Conservation (phyloP, 1,140 invertebrate genomes). For the Pygmarrhopalites habei region DNA sequence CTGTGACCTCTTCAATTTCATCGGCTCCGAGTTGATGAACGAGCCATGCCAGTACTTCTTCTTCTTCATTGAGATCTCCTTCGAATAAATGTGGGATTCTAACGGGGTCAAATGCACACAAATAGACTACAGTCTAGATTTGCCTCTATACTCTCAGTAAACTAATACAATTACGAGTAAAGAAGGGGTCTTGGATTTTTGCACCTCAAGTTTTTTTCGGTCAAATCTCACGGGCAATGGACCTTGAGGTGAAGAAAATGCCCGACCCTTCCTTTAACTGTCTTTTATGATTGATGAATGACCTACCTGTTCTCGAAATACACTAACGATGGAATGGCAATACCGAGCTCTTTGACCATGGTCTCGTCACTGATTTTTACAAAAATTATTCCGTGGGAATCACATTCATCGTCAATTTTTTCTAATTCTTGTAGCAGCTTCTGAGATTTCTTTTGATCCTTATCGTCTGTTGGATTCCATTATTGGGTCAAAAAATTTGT, state of each 20-base stretch:
- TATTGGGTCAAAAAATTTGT: not conserved
- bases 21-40: conserved; percentile 47
- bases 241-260: too few relatives aligned
- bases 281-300: too few relatives aligned
- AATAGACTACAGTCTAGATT: conserved; percentile 25
- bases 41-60: conserved; percentile 77
- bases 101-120: not conserved
- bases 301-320: conserved; percentile 92
- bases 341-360: conserved; percentile 74
- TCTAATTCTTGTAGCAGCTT: conserved; percentile 70
- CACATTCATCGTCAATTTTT: conserved; percentile 77
- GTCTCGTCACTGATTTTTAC: conserved; percentile 79
- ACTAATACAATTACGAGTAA: too few relatives aligned
- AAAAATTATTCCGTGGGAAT: conserved; percentile 75
- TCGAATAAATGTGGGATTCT: too few relatives aligned
- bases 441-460: conserved; percentile 82
- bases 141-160: too few relatives aligned
- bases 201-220: too few relatives aligned
- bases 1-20: conserved; percentile 90
- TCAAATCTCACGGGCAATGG: too few relatives aligned
- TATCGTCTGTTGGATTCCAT: conserved; percentile 64
- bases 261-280: too few relatives aligned
- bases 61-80: conserved; percentile 86
- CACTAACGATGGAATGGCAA: conserved; percentile 77
- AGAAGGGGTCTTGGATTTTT: too few relatives aligned